Conservation (phyloP, 1,140 invertebrate species). For the Octopus sinensis region DNA sequence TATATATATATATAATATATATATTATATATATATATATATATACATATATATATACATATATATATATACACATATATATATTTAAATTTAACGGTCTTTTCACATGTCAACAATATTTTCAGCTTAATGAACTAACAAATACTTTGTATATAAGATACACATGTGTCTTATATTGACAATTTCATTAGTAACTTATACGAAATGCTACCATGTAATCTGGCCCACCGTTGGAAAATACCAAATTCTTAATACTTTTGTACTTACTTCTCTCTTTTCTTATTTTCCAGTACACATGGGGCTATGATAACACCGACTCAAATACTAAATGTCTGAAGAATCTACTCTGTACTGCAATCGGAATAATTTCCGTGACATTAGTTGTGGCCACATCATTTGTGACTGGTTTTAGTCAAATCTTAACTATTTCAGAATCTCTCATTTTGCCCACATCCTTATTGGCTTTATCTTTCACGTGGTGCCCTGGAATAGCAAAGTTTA, state of each 20-base stretch:
- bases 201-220: no score
- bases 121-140: no score
- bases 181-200: no score
- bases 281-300: background rate
- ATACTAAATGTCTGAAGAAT: background rate
- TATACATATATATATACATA: no score
- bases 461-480: conserved; percentile 26
- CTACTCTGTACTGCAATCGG: background rate
- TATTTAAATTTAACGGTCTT: no score
- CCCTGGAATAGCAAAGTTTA: background rate
- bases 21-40: no score
- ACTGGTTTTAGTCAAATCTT: background rate
- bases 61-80: no score
- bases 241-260: background rate
- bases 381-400: background rate
- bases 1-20: no score
- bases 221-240: no score
- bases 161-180: no score
- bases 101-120: no score
- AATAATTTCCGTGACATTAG: background rate
- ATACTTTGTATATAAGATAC: no score
- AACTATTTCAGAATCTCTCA: background rate
- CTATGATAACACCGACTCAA: background rate
- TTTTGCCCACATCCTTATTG: conserved; percentile 17
- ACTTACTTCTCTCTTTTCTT: background rate